Conservation (phyloP, 2,888 invertebrate genomes). For the Aquatica leii region DNA sequence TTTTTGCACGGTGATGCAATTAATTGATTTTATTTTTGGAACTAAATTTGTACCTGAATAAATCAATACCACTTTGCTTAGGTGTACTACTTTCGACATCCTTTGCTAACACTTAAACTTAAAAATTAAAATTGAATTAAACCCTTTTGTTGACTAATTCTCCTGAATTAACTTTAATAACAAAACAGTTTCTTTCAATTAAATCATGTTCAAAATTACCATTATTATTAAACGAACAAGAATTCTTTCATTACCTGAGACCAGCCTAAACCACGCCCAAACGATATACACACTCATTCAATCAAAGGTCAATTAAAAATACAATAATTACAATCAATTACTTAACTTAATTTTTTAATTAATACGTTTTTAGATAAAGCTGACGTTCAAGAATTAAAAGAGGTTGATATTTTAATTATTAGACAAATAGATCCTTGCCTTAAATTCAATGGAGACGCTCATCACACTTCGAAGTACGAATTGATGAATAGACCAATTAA, state of each 20-base stretch:
- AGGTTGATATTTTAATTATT: slow-evolving; percentile 69
- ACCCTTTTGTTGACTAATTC: no score
- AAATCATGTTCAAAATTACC: no score
- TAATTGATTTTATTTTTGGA: no score
- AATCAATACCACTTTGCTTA: no score
- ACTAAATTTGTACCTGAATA: no score
- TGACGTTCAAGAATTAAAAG: slow-evolving; percentile 43
- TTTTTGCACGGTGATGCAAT: no score
- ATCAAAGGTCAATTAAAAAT: slow-evolving; percentile 2
- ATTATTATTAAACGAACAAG: no score
- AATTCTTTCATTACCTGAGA: no score
- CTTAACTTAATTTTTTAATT: slow-evolving; percentile 1
- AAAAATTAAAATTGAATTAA: no score
- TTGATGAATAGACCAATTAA: slow-evolving; percentile 68
- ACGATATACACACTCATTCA: not conserved
- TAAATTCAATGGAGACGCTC: slow-evolving; percentile 76
- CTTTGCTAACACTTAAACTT: no score
- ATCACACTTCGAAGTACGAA: slow-evolving; percentile 82
- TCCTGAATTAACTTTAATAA: not conserved
- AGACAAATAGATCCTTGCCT: slow-evolving; percentile 77
- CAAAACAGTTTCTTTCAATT: not conserved
- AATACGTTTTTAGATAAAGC: slow-evolving; percentile 40
- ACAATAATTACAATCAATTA: not conserved
- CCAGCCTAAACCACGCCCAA: no score
- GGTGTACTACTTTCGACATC: no score